Evolutionary conservation across 2,797 vertebrate species (phyloP).

Genomic region (Gymnothorax reevesii): DNA sequence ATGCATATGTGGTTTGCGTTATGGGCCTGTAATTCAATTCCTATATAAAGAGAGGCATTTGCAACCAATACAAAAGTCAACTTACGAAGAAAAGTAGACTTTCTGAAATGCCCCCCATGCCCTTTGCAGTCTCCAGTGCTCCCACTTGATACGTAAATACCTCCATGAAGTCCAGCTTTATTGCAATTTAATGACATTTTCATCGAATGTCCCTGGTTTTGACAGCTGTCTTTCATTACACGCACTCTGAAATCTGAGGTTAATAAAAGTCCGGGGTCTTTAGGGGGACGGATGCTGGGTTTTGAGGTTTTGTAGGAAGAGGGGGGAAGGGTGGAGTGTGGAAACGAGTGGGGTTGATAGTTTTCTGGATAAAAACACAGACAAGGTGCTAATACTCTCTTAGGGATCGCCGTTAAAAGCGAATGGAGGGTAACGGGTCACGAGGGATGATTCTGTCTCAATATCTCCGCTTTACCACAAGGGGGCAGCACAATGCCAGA

Average conservation of each 20-base stretch:
- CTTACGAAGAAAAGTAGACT: conserved; percentile 27
- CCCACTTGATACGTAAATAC: conserved; percentile 37
- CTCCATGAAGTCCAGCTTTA: conserved; percentile 32
- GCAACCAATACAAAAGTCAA: conserved; percentile 49
- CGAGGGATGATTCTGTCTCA: not conserved
- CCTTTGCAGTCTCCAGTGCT: conserved; percentile 30
- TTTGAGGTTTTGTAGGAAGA: conserved; percentile 24
- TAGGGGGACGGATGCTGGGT: conserved; percentile 5
- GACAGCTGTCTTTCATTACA: conserved; percentile 46
- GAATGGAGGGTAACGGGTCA: not conserved
- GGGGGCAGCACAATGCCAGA: conserved; percentile 60
- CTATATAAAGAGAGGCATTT: conserved; percentile 52
- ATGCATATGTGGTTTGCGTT: conserved; percentile 65
- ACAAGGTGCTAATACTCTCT: conserved; percentile 39
- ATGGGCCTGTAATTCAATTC: conserved; percentile 67
- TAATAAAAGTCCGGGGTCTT: conserved; percentile 12
- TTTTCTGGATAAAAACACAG: conserved; percentile 38
- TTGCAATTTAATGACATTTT: conserved; percentile 47
- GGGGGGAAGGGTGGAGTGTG: not conserved
- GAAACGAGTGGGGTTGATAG: not conserved
- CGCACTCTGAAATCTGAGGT: conserved; percentile 27
- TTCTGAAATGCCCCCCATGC: conserved; percentile 14
- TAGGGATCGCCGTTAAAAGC: conserved; percentile 3
- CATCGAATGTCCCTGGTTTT: conserved; percentile 42
- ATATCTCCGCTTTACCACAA: conserved; percentile 43